Base-by-base conservation (phyloP, 2,797 vertebrate species). In the Hipposideros larvatus region DNA sequence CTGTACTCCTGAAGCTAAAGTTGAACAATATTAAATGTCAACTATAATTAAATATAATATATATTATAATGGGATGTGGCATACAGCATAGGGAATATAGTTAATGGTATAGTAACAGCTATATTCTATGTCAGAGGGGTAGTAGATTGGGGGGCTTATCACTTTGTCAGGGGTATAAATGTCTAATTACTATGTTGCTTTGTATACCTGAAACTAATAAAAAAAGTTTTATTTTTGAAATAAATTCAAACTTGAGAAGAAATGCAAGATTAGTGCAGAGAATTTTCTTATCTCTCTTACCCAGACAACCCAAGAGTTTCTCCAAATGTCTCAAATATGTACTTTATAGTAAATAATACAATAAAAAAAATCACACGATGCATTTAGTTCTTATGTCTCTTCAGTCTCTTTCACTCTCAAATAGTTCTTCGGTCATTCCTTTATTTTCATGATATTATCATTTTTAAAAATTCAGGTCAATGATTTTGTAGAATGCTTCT, bases 181-280 rank as follows among this genome's bases (percentile, higher is more conserved):
- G 48, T 51, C 48, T 51, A 43, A 43, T 9, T 43, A 51, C 14
- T 51, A 51, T 13, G 14, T 51, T 51, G 14, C 48, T 51, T 51
- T 51, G 48, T 51, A 14, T 51, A 51, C 48, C 13, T 51, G 48
- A 51, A 51, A 51, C 48, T 51, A 51, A 51, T 51, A 55, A 55
- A 55, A 55, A 18, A 53, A 55, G 19, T 55, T 63, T 90, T 68
- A 63, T 63, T 80, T 80, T 66, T 77, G 11, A 87, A 94, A 86
- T 86, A 94, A 86, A 65, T 96, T 86, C 24, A 87, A 88, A 77
- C n/a, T 51, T 66, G 19, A 89, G 43, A 82, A 66, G n/a, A 68
- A 51, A 7, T 63, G 26, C 48, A 77, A 77, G n/a, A 89, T 41
- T 61, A 89, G 51, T 57, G 78, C 51, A 73, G 74, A 88, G 34